Evolutionary conservation across 2,797 vertebrate genomes (phyloP), one percentile per base, ranked within the genome.

Genomic region (Parotocinclus haroldoi): DNA sequence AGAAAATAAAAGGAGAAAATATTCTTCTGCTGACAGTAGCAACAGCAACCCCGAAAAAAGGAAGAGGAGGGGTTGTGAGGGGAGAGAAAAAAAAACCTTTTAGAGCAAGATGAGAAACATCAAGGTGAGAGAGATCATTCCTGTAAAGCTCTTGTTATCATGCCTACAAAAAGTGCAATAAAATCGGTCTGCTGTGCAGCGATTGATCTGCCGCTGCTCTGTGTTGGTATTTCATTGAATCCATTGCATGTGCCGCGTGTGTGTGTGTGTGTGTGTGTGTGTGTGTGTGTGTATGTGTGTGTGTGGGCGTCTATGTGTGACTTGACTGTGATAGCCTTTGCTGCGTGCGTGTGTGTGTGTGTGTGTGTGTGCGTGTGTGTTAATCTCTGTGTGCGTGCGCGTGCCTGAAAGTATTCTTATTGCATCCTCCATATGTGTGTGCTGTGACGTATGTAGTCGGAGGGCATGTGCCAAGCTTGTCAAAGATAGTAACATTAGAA

Each of bases 141-240:
- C 71, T 72, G 63, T 36, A 71, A 70, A 73, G 72, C 48, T 57
- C 60, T 60, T 40, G 71, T 42, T 73, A 62, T 72, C 66, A 69
- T 62, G 59, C 85, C 79, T 72, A 39, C 64, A 65, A 58, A 54
- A 52, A 36, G 63, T 19, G 60, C 52, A 27, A 46, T 38, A 11
- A 48, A 42, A 66, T 16, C 36, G 52, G 53, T 84, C 69, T 79
- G 36, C 78, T 73, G 17, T 82, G 81, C 48, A 77, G 79, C 78
- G 84, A 83, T 81, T 75, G 70, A 81, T 83, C 85, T 83, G 76
- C 70, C 83, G 79, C 59, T 63, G 76, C 76, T 81, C 81, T 81
- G 84, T 84, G 80, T 82, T 78, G 83, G 83, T 86, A 84, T 88
- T 85, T 85, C 86, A 84, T 80, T 84, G 83, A 85, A 86, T 85